These are phyloP conservation scores for Pedionomus torquatus DNA, from an alignment of 2,113 vertebrate genomes.

Conservation along the genomic window DNA sequence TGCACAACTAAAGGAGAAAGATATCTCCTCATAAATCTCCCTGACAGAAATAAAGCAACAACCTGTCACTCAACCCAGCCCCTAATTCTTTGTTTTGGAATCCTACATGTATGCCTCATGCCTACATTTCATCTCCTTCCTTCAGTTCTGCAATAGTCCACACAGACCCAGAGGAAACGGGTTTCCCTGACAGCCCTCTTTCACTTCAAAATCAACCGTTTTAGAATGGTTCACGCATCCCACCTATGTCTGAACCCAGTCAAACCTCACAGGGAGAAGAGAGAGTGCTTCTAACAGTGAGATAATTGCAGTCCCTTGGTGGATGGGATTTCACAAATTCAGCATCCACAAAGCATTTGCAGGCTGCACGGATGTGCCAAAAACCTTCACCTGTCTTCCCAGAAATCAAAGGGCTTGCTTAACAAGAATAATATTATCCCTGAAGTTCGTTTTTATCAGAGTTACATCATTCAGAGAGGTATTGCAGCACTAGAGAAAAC, in stretches of 20 bases:
- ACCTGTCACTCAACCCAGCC: background rate
- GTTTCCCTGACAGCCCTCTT: background rate
- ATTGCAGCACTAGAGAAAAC: background rate
- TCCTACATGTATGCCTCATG: background rate
- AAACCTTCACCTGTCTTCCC: background rate
- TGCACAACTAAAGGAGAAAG: background rate
- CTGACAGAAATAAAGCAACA: background rate
- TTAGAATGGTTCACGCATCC: background rate
- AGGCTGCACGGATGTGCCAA: conserved; percentile 13
- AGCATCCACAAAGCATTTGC: background rate
- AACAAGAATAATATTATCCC: background rate
- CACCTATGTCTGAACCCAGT: background rate
- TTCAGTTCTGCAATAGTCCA: background rate
- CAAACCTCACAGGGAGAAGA: background rate
- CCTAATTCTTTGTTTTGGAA: background rate
- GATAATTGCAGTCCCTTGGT: background rate
- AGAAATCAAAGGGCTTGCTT: conserved; percentile 20
- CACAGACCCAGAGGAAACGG: background rate
- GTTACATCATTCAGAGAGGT: background rate
- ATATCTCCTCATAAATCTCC: background rate
- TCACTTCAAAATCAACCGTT: background rate
- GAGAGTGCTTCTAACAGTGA: background rate
- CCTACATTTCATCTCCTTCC: background rate
- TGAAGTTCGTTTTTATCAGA: background rate
- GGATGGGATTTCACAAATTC: background rate